These are phyloP conservation scores for Cinara cedri DNA, from an alignment of 2,888 invertebrate genomes.

Conservation along the genomic window DNA sequence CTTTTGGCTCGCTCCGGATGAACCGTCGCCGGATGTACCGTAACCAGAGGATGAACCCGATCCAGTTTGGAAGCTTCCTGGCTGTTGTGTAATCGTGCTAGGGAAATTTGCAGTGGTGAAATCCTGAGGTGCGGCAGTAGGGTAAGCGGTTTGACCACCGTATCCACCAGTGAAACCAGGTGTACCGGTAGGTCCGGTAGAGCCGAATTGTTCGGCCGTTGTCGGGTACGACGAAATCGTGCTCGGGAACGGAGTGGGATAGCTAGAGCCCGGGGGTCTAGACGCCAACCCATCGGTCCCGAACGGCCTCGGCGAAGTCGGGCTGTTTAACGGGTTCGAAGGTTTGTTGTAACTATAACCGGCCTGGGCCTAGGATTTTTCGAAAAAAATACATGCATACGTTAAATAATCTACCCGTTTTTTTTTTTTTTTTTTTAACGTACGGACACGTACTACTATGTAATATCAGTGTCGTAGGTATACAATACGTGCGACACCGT, in stretches of 20 bases:
- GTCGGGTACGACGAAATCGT: constrained; percentile 36
- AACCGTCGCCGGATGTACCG: background rate
- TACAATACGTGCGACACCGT: background rate
- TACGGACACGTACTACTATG: background rate
- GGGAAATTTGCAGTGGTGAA: constrained; percentile 49
- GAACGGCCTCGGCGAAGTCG: constrained; percentile 52
- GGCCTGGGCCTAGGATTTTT: constrained; percentile 69
- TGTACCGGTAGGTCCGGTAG: constrained; percentile 44
- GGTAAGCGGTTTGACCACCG: constrained; percentile 59
- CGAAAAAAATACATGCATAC: too few relatives aligned
- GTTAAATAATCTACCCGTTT: too few relatives aligned
- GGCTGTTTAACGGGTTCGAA: constrained; percentile 66
- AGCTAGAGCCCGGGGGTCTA: constrained; percentile 28
- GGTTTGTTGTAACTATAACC: constrained; percentile 80
- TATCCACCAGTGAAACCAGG: constrained; percentile 61
- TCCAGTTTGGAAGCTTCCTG: constrained; percentile 39
- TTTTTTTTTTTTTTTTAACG: too few relatives aligned
- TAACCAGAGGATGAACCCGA: constrained; percentile 19
- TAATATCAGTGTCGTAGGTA: background rate
- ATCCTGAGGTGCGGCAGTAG: constrained; percentile 41
- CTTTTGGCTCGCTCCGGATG: background rate
- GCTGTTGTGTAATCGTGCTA: constrained; percentile 27
- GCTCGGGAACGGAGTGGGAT: constrained; percentile 34
- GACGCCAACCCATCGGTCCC: constrained; percentile 17
- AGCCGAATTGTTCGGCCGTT: constrained; percentile 33